phyloP scores from a whole-genome alignment of 2,113 vertebrate genomes.

The Nycticryphes semicollaris region DNA sequence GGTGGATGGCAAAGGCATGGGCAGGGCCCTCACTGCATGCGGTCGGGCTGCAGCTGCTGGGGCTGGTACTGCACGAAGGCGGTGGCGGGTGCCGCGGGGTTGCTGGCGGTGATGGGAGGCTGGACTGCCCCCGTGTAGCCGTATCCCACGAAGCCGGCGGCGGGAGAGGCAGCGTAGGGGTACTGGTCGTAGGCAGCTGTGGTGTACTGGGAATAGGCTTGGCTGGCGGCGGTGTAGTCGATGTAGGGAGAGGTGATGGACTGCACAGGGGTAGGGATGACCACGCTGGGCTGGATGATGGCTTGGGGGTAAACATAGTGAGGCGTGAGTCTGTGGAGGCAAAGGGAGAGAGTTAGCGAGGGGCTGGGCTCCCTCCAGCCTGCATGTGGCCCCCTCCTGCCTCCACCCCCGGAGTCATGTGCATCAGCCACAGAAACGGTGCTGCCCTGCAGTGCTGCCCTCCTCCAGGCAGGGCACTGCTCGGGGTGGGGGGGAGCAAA shows the following conservation, averaged over 20 bases:
- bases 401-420: accelerated
- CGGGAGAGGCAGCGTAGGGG: conserved; percentile 88
- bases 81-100: conserved; percentile 62
- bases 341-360: not conserved
- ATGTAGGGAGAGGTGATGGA: conserved; percentile 86
- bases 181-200: conserved; percentile 91
- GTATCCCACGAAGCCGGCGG: conserved; percentile 82
- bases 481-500: accelerated
- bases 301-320: conserved; percentile 90
- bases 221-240: conserved; percentile 84
- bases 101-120: conserved; percentile 71
- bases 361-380: not conserved
- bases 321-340: conserved; percentile 83
- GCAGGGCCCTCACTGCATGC: conserved; percentile 84
- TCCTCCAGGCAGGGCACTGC: not conserved
- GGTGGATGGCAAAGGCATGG: not conserved
- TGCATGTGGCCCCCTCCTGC: accelerated
- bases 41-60: conserved; percentile 90
- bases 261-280: conserved; percentile 86
- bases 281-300: conserved; percentile 89
- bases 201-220: conserved; percentile 87
- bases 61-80: conserved; percentile 89
- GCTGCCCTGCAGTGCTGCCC: not conserved
- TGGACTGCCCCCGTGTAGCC: conserved; percentile 81
- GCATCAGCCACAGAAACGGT: accelerated